Percentiles rank a stretch among this genome's conserved stretches.
These are phyloP conservation scores for Vanacampus margaritifer DNA, from an alignment of 2,113 vertebrate species.

Conservation along the genomic window DNA sequence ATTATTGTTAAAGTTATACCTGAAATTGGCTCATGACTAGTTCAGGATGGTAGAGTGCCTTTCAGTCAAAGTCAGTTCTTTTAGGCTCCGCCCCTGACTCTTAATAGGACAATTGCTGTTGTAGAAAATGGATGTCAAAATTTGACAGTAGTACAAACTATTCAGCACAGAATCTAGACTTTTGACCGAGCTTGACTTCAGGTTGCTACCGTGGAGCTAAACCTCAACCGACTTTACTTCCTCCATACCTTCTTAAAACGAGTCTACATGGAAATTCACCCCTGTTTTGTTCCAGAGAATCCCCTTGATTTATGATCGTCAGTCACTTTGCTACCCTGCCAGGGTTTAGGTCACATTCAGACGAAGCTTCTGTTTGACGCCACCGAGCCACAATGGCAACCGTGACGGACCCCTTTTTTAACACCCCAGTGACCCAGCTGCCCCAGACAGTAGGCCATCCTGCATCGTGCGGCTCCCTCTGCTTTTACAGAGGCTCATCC, in stretches of 20 bases:
- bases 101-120: no score
- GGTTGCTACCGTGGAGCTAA: neutral
- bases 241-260: neutral
- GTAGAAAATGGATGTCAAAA: no score
- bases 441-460: conserved; percentile 43
- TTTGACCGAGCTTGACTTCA: neutral
- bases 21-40: no score
- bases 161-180: neutral
- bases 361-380: conserved; percentile 63
- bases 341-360: conserved; percentile 39
- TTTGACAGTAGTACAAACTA: no score
- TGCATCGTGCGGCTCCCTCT: conserved; percentile 5
- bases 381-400: conserved; percentile 38
- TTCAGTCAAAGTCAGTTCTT: no score
- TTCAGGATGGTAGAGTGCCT: no score
- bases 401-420: conserved; percentile 25
- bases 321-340: conserved; percentile 18
- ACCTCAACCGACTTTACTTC: neutral
- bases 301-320: conserved; percentile 31
- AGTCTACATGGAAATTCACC: conserved; percentile 18
- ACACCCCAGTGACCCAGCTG: conserved; percentile 38
- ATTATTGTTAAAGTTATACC: no score
- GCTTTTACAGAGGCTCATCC: conserved; percentile 52
- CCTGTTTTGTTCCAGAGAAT: conserved; percentile 3
- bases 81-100: no score